Evolutionary conservation across 2,113 vertebrate genomes (phyloP), one percentile per base, ranked within the genome.

Genomic region (Mormyrus iriodes): DNA sequence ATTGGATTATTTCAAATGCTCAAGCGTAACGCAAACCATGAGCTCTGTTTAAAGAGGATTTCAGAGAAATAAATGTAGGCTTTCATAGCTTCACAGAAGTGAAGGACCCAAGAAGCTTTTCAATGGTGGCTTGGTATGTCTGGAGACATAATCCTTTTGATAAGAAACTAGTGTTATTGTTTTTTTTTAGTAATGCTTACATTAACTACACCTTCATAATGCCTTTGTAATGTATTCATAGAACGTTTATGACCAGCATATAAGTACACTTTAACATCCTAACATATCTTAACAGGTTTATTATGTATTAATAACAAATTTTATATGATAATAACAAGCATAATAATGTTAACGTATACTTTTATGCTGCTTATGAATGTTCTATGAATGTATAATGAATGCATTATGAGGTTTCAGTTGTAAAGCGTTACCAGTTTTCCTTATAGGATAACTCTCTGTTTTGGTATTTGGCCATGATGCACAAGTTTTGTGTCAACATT

Each of bases 31-130:
- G 19, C 44, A 48, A 84, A 84, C 44, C 39, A n/a, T 46, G 42
- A 27, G 49, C 85, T 86, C 51, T 86, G 2, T 85, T 48, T 35
- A 53, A 51, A 52, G 51, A 35, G 85, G 51, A 53, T 53, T 53
- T 86, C 85, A n/a, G 49, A 53, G 48, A 86, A 53, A 53, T 86
- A 51, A 85, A 51, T 85, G 84, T 27, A 52, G 84, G 9, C 84
- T 85, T 49, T 85, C 13, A 51, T 51, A 1, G 13, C 12, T 15
- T 13, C 31, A 31, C 15, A 48, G 61, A 69, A 85, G 27, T 85
- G 84, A 85, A 52, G 48, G 44, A 31, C 48, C n/a, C n/a, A 85
- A 27, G 51, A 55, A 86, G n/a, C 9, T 53, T 3, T 19, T 39
- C 13, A 19, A 15, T 51, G 55, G 49, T 39, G 13, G 85, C 17